Percentiles rank a stretch among this genome's conserved stretches.
These are phyloP conservation scores for Microchirus variegatus DNA, from an alignment of 2,797 vertebrate genomes.

Conservation along the genomic window DNA sequence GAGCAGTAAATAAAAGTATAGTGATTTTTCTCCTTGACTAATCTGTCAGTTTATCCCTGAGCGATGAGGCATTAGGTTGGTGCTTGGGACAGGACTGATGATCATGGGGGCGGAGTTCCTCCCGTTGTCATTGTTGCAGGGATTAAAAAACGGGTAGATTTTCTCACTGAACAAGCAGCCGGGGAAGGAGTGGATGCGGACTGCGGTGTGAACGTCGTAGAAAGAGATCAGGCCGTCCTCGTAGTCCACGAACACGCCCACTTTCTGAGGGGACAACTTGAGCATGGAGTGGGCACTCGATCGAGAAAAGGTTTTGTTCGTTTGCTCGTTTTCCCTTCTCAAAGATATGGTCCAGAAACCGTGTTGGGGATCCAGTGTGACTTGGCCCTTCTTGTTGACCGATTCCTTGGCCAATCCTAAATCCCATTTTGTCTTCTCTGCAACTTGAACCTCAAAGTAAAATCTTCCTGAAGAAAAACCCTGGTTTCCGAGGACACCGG, in stretches of 20 bases:
- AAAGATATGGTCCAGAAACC: conserved; percentile 5
- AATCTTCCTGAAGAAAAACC: conserved; percentile 5
- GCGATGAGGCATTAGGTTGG: background rate
- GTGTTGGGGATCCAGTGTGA: background rate
- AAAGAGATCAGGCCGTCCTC: conserved; percentile 19
- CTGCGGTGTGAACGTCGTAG: conserved; percentile 5
- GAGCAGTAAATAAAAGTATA: too few relatives aligned
- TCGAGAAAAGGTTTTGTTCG: background rate
- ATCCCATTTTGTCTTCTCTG: conserved; percentile 9
- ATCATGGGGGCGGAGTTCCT: background rate
- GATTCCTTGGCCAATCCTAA: conserved; percentile 8
- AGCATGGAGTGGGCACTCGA: background rate
- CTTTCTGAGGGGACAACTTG: conserved; percentile 11
- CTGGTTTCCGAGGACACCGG: conserved; percentile 1
- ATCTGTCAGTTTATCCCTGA: background rate
- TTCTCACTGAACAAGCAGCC: conserved; percentile 15
- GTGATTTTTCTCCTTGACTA: too few relatives aligned
- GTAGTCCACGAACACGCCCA: conserved; percentile 39
- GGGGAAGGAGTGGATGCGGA: conserved; percentile 15
- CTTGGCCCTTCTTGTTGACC: conserved; percentile 1
- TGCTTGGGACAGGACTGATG: background rate
- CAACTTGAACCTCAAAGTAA: conserved; percentile 9
- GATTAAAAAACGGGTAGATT: conserved; percentile 11
- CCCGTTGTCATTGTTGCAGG: background rate
- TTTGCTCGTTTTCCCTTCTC: background rate